Base-by-base conservation (phyloP, 2,113 vertebrate species). In the Menura novaehollandiae region DNA sequence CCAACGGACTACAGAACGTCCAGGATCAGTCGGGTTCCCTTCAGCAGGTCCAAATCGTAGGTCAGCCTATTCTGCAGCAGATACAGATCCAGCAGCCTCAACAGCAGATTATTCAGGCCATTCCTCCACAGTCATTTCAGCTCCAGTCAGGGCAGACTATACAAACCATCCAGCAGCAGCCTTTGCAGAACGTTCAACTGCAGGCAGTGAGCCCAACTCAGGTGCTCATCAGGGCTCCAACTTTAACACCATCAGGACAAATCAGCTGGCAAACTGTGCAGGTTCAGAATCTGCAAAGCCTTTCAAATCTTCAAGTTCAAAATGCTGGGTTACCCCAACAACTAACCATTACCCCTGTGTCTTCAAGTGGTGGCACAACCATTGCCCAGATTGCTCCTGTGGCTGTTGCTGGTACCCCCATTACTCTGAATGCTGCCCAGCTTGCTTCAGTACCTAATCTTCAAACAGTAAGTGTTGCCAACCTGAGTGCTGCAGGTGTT, bases 191-290 rank as follows among this genome's bases (percentile, higher is more conserved):
- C 2, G 98, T 99, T 94, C 99, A 99, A 76, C 97, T 99, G 63
- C 98, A 99, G 97, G 99, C 99, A 88, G 98, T 99, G 93, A 99
- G 99, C 97, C 99, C 99, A 68, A 98, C 99, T 91, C 99, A 99
- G 98, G 99, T 99, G 95, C 99, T 99, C 91, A 99, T 99, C 95
- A 98, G 99, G 89, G 99, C 99, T 95, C 99, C 99, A 24, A 99
- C 99, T 82, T 97, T 99, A 95, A 99, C 99, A 44, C 98, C 99
- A 23, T 99, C 99, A 49, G 99, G 99, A 68, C 99, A 99, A 97
- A 99, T 99, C 97, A 99, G 99, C 96, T 99, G 99, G 99, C 99
- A 99, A 93, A 99, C 99, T 44, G 98, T 99, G 85, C 99, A 99
- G 97, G 98, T 99, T 92, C 99, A 99, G 95, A 99, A 99, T 96